Base-by-base conservation (phyloP, 2,888 invertebrate genomes). In the Protonemura montana region DNA sequence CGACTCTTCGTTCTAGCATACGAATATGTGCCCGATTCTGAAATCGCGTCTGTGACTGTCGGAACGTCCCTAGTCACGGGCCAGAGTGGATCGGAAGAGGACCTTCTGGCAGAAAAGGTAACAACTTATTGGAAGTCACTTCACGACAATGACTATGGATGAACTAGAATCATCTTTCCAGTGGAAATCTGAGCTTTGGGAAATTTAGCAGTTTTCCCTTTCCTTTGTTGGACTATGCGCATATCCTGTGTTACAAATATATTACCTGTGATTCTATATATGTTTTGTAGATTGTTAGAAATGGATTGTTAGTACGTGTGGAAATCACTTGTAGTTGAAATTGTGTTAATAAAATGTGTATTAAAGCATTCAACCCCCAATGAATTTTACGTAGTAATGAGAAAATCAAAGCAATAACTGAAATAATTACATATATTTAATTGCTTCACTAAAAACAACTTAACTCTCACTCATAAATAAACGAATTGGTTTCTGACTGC, bases 21-120 rank as follows among this genome's bases (percentile, higher is more conserved):
- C 91, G 98, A 98, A 93, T 98, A 98, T 92, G 94, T 97, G 88
- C 96, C 97, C 88, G 96, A 97, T 92, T 96, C 96, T 89, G 96
- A 96, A 93, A 95, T 96, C 89, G 96, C 95, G 88, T 93, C 94
- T 21, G 91, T 91, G 80, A 90, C 91, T 76, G 89, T 91, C 29
- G 91, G 91, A 85, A 91, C 91, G 26, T 92, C 92, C 5, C 89
- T 92, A 59, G 92, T 93, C 89, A 94, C 94, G 87, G 93, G 92
- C 76, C 92, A 92, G 87, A 94, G 94, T 90, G 95, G 94, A 87
- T 96, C 97, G 6, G 97, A 97, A 91, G 97, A 97, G 92, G 97
- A 97, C 91, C 93, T 97, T 89, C 92, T 97, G 88, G 96, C 95
- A 89, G 95, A 95, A 88, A 96, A 96, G 94, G 96, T 96, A 93